A percentile compares a stretch with the other conserved stretches of the same genome.
Evolutionary conservation across 2,113 vertebrate genomes (phyloP).

Genomic region (Hyaena hyaena): DNA sequence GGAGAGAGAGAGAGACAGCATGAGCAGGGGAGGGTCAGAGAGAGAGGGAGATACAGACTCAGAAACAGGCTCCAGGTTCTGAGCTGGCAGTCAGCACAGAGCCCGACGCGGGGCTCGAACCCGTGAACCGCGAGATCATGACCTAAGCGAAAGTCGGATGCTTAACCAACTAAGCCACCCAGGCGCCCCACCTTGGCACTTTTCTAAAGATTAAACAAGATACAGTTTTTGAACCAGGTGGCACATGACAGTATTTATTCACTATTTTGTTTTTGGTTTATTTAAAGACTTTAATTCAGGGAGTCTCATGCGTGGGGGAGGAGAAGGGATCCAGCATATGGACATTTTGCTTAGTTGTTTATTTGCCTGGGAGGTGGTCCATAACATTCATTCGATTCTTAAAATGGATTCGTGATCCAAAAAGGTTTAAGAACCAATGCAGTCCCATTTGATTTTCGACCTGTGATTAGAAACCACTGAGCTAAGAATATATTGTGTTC

Average conservation of each 20-base stretch:
- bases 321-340: neutral
- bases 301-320: neutral
- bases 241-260: neutral
- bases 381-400: conserved; percentile 31
- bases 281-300: neutral
- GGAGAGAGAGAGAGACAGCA: too few relatives aligned
- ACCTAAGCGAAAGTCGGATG: too few relatives aligned
- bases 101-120: too few relatives aligned
- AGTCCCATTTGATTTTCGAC: conserved; percentile 38
- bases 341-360: neutral
- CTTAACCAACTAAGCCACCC: too few relatives aligned
- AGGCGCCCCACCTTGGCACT: neutral
- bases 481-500: conserved; percentile 46
- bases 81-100: too few relatives aligned
- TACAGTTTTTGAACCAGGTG: neutral
- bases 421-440: conserved; percentile 48
- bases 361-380: conserved; percentile 25
- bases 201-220: neutral
- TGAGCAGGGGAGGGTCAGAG: too few relatives aligned
- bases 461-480: conserved; percentile 31
- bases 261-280: neutral
- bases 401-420: conserved; percentile 38
- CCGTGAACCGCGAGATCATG: too few relatives aligned
- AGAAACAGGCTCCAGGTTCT: too few relatives aligned
- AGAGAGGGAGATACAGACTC: too few relatives aligned